These are phyloP conservation scores for Bellardia bayeri DNA, from an alignment of 2,888 invertebrate species.

Conservation along the genomic window DNA sequence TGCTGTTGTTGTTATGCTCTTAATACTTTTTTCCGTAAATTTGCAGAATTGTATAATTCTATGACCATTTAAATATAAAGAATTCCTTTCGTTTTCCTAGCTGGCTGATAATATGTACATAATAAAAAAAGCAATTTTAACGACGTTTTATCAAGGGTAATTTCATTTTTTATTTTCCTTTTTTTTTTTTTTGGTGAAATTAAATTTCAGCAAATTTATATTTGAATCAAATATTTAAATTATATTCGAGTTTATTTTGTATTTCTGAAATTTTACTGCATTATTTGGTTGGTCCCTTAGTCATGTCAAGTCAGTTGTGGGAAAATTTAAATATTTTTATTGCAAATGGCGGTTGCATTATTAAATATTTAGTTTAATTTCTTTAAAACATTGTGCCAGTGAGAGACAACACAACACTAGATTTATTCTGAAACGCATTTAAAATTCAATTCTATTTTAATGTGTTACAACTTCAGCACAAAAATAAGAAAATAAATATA, in stretches of 20 bases:
- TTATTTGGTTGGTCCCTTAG: not conserved
- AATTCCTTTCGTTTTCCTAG: conserved; percentile 23
- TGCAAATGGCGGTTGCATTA: conserved; percentile 17
- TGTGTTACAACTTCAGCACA: conserved; percentile 3
- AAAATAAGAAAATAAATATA: not conserved
- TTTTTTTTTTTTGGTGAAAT: conserved; percentile 14
- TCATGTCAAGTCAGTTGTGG: conserved; percentile 5
- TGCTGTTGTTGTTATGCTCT: not conserved
- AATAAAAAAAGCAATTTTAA: conserved; percentile 23
- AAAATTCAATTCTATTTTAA: conserved; percentile 28
- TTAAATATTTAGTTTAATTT: conserved; percentile 13
- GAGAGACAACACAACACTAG: not conserved
- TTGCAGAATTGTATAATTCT: conserved; percentile 9
- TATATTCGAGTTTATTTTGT: not conserved
- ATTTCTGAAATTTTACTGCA: not conserved
- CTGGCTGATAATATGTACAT: conserved; percentile 10
- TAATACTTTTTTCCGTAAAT: conserved; percentile 19
- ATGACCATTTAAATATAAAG: conserved; percentile 20
- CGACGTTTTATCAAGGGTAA: conserved; percentile 46
- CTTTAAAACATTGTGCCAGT: not conserved
- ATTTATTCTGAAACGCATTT: conserved; percentile 24
- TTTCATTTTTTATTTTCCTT: conserved; percentile 9
- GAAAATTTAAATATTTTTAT: conserved; percentile 14
- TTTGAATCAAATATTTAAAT: conserved; percentile 44
- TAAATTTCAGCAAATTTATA: conserved; percentile 26